Percentiles rank a stretch among this genome's conserved stretches.
phyloP scores from a whole-genome alignment of 2,888 invertebrate species.

The Drosophila anomalata region DNA sequence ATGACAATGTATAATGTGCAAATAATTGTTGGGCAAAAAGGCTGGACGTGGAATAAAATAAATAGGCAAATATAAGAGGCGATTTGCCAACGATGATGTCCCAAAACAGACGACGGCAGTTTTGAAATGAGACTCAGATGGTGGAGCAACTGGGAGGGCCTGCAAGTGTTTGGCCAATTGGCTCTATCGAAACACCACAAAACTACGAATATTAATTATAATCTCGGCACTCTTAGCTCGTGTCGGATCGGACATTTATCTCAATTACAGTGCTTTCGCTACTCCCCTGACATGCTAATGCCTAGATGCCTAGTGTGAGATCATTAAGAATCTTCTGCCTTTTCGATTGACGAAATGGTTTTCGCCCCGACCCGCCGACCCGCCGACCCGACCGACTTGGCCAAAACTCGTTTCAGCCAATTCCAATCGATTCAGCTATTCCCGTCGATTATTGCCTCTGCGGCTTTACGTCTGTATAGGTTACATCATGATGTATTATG shows the following conservation, averaged over 20 bases:
- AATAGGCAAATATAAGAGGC: slow-evolving; percentile 12
- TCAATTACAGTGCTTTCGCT: slow-evolving; percentile 37
- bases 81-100: slow-evolving; percentile 3
- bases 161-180: too few species aligned
- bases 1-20: slow-evolving; percentile 39
- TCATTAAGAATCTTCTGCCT: slow-evolving; percentile 33
- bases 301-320: slow-evolving; percentile 16
- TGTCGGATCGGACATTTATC: slow-evolving; percentile 15
- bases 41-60: neutral
- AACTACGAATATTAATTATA: too few species aligned
- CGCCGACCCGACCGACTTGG: neutral
- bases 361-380: neutral
- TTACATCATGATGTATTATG: slow-evolving; percentile 36
- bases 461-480: slow-evolving; percentile 5
- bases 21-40: slow-evolving; percentile 30
- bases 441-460: slow-evolving; percentile 36
- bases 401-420: slow-evolving; percentile 19
- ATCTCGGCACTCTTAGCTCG: neutral
- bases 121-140: neutral
- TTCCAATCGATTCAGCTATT: slow-evolving; percentile 28
- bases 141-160: neutral
- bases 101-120: neutral
- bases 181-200: too few species aligned
- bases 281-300: slow-evolving; percentile 36
- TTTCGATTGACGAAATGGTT: neutral